Base-by-base conservation (phyloP, 2,888 invertebrate species). In the Rotaria magnacalcarata region DNA sequence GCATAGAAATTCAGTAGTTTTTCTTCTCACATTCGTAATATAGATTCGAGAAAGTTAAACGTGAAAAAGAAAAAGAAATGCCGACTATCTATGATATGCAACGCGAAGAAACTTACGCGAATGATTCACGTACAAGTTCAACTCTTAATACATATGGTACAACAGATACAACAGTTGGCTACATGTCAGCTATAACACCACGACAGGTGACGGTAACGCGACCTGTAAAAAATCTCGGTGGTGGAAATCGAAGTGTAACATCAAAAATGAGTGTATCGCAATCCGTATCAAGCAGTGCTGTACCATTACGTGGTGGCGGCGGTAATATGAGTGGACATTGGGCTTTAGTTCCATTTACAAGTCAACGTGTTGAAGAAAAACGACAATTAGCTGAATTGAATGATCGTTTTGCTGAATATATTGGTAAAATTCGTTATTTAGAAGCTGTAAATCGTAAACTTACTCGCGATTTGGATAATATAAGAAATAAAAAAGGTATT, bases 401-500 rank as follows among this genome's bases (percentile, higher is more conserved):
- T 89, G 92, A 92, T 88, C 89, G 92, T 84, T 91, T 92, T 87
- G 92, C 92, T 87, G 90, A 89, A 89, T 92, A 92, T 89, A 92
- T 92, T 87, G 92, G 92, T 89, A 75, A 88, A 80, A 89, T 90
- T 41, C 88, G 91, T 80, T 91, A 91, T 87, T 88, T 91, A 87
- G 91, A 91, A 88, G 91, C 91, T 24, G 91, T 91, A 88, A 91
- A 91, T 89, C 88, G 89, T 85, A 90, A 90, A 87, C 88, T 91
- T 58, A 90, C 89, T 75, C 88, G 88, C 19, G 91, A 91, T 87
- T 87, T 91, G 86, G 90, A 90, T 34, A 89, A 89, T 52, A 88
- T 91, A 86, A 90, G 89, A 86, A 89, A 89, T 50, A 89, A 90
- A 88, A 90, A 90, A 89, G 90, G 90, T 86, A 90, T 90, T 86